These are phyloP conservation scores for Propithecus perrieri DNA, from an alignment of 2,797 vertebrate species.

Conservation along the genomic window DNA sequence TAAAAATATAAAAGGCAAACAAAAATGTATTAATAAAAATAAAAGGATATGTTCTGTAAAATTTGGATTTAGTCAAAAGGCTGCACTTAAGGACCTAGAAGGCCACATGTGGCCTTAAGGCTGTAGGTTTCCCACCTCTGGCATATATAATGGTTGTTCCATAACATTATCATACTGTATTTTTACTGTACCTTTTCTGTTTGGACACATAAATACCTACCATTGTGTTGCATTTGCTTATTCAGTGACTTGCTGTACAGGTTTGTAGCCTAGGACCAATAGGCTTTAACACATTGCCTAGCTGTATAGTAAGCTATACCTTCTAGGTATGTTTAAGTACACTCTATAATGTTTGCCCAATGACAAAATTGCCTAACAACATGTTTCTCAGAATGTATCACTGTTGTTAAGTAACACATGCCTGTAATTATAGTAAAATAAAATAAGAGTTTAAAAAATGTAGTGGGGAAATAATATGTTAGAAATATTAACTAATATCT, in stretches of 20 bases:
- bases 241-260: background rate
- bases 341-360: background rate
- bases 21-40: too few relatives aligned
- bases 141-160: background rate
- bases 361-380: background rate
- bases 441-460: constrained; percentile 6
- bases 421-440: background rate
- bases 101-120: too few relatives aligned
- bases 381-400: background rate
- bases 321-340: background rate
- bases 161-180: background rate
- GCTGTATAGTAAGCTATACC: too few relatives aligned
- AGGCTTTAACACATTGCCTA: background rate
- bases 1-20: too few relatives aligned
- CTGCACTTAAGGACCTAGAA: too few relatives aligned
- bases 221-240: background rate
- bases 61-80: too few relatives aligned
- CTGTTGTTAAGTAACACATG: background rate
- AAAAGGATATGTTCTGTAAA: too few relatives aligned
- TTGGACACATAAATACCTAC: background rate
- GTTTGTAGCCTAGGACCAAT: background rate
- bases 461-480: background rate
- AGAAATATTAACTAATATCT: background rate
- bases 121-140: too few relatives aligned
- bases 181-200: background rate